Percentiles rank a stretch among this genome's conserved stretches.
Evolutionary conservation across 2,797 vertebrate genomes (phyloP).

Genomic region (Manis crassicaudata): DNA sequence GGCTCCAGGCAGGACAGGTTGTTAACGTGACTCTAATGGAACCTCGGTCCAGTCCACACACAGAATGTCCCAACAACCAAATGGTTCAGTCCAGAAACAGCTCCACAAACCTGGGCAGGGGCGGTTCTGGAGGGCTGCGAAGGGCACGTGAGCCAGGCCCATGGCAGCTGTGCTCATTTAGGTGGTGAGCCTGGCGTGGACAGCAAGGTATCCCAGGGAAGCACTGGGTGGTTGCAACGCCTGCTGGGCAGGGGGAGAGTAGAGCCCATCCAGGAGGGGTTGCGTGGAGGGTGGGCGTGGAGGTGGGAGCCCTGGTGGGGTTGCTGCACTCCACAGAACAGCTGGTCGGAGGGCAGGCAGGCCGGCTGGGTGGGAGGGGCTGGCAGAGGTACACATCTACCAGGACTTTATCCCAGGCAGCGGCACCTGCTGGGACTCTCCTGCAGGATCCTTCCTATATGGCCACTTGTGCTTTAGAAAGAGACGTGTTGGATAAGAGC

Average conservation of each 20-base stretch:
- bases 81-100: not conserved
- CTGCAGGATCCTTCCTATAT: not conserved
- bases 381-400: too few species aligned
- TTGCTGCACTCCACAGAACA: too few species aligned
- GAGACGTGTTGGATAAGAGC: not conserved
- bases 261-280: fast-evolving
- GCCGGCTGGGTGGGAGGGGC: too few species aligned
- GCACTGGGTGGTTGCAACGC: fast-evolving
- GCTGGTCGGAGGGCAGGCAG: fast-evolving
- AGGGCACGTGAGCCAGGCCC: not conserved
- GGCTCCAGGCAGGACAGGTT: not conserved
- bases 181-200: too few species aligned
- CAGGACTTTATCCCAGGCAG: not conserved
- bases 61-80: fast-evolving
- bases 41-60: fast-evolving
- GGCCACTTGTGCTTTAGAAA: not conserved
- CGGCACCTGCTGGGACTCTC: fast-evolving
- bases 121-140: too few species aligned
- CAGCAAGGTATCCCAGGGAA: not conserved
- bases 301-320: too few species aligned
- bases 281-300: too few species aligned
- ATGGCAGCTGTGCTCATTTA: fast-evolving
- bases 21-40: not conserved
- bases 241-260: too few species aligned
- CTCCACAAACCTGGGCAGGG: fast-evolving